Percentiles rank a stretch among this genome's conserved stretches.
phyloP scores from a whole-genome alignment of 1,140 invertebrate genomes.

The Pachyrhynchus sulphureomaculatus region DNA sequence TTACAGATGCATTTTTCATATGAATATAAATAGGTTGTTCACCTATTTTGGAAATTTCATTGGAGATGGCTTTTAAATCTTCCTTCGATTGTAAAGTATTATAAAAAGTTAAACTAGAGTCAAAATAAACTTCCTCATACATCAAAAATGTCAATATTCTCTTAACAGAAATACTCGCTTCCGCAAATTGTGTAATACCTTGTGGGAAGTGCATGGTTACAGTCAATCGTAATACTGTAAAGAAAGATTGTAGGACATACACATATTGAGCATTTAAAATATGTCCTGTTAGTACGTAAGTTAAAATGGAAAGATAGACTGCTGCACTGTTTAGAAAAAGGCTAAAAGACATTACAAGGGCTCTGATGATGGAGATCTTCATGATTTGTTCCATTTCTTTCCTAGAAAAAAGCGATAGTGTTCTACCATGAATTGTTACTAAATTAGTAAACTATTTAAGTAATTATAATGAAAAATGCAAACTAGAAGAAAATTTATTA shows the following conservation, averaged over 20 bases:
- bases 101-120: constrained; percentile 16
- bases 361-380: constrained; percentile 60
- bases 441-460: constrained; percentile 4
- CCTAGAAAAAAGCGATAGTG: constrained; percentile 38
- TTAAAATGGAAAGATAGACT: constrained; percentile 73
- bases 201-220: constrained; percentile 73
- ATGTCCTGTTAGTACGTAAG: constrained; percentile 69
- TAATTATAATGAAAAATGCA: not conserved
- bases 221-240: constrained; percentile 68
- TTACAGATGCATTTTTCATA: constrained; percentile 60
- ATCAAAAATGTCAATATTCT: constrained; percentile 64
- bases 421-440: constrained; percentile 43
- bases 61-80: not conserved
- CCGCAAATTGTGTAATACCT: constrained; percentile 60
- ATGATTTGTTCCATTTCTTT: constrained; percentile 43
- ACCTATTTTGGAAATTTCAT: not conserved
- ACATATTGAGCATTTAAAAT: too few relatives aligned
- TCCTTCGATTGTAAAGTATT: constrained; percentile 13
- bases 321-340: constrained; percentile 72
- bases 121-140: constrained; percentile 33
- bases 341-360: constrained; percentile 70
- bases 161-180: constrained; percentile 65
- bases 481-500: constrained; percentile 34
- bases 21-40: constrained; percentile 33
- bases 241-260: constrained; percentile 70